These are phyloP conservation scores for Strigamia crassipes DNA, from an alignment of 2,888 invertebrate genomes.

Conservation along the genomic window DNA sequence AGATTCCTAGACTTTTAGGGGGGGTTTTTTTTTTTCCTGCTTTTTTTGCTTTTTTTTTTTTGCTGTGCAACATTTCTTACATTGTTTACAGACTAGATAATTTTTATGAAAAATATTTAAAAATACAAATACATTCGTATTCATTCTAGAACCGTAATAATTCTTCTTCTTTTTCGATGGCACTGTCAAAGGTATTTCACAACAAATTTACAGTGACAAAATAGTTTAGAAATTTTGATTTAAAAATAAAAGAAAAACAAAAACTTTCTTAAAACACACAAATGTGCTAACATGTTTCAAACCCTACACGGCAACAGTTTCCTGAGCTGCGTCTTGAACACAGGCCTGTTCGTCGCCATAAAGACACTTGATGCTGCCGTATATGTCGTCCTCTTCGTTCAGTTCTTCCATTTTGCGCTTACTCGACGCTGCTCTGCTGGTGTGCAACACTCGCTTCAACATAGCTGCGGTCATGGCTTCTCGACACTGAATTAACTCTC, in stretches of 20 bases:
- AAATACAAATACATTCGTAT: background rate
- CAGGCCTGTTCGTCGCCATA: slow-evolving; percentile 48
- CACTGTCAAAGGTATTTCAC: background rate
- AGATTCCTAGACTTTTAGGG: background rate
- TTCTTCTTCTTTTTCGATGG: background rate
- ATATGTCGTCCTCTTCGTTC: slow-evolving; percentile 48
- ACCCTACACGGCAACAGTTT: background rate
- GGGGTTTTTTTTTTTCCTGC: too few species aligned
- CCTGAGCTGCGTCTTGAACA: background rate
- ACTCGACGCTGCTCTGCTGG: background rate
- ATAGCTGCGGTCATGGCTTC: slow-evolving; percentile 38
- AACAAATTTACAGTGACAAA: background rate
- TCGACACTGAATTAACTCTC: slow-evolving; percentile 47
- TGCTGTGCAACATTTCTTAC: background rate
- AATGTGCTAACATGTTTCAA: background rate
- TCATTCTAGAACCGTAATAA: background rate
- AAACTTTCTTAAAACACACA: background rate
- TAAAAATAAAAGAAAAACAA: background rate
- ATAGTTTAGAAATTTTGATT: background rate
- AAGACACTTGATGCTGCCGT: slow-evolving; percentile 50
- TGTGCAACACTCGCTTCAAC: background rate
- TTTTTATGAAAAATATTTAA: background rate
- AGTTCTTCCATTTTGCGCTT: slow-evolving; percentile 48
- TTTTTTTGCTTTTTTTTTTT: too few species aligned
- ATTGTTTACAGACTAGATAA: background rate